Conservation (phyloP, 2,113 vertebrate genomes). For the Rhodinocichla rosea region DNA sequence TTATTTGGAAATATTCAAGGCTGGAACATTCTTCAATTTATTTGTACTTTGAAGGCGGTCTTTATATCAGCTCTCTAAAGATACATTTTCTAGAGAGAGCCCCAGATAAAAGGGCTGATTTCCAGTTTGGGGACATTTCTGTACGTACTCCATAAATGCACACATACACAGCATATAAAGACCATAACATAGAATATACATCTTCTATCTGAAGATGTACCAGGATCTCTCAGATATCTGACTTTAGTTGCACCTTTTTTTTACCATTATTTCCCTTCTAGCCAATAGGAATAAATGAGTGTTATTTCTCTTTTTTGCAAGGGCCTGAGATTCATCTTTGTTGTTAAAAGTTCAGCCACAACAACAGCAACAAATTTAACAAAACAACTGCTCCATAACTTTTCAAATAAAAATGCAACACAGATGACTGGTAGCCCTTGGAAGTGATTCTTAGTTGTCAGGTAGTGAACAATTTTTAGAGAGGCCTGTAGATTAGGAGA, state of each 20-base stretch:
- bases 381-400: neutral
- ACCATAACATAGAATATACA: neutral
- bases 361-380: neutral
- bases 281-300: neutral
- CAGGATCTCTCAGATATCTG: neutral
- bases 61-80: neutral
- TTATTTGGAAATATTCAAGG: neutral
- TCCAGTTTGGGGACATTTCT: neutral
- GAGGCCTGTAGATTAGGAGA: neutral
- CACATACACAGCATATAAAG: neutral
- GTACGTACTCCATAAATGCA: neutral
- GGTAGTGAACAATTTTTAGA: neutral
- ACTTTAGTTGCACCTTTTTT: neutral
- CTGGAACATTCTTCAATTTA: neutral
- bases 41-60: neutral
- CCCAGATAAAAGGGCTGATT: neutral
- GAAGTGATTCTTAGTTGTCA: neutral
- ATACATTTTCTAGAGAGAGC: neutral
- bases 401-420: neutral
- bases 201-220: neutral
- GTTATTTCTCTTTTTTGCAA: neutral
- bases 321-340: neutral
- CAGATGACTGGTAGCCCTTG: neutral
- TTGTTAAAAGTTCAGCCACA: neutral
- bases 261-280: neutral